Evolutionary conservation across 2,113 vertebrate genomes (phyloP), one percentile per base, ranked within the genome.

Genomic region (Clarias batrachus): DNA sequence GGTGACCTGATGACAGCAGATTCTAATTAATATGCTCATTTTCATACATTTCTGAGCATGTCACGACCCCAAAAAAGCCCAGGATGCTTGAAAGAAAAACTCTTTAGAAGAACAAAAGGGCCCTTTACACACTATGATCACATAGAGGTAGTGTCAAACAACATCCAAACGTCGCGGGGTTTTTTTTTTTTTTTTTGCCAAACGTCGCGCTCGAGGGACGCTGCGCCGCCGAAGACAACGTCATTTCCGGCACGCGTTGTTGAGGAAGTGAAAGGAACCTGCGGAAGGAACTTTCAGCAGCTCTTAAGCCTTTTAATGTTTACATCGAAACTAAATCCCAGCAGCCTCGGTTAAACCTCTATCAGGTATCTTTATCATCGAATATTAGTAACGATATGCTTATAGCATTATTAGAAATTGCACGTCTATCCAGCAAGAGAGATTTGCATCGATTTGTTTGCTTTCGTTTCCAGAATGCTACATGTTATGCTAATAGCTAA

Each of bases 231-330:
- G 9, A 1, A 21, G 27, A 12, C 12, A 60, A 79, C 78, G 78
- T 62, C 59, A 54, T 62, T 81, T 81, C 78, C 78, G 17, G 33
- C 1, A 25, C 16, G 33, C 30, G 37, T 10, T 80, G n/a, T 7
- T 19, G 30, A 57, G 78, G 78, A 81, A 81, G 78, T 81, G 23
- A 62, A 4, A 62, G 57, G 30, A 81, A 25, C 59, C 30, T 41
- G 19, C 30, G 57, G 33, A 25, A 81, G 78, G 78, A 60, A 81
- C 30, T 81, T 81, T 37, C 78, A 81, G 78, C n/a, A 62, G 78
- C 57, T 2, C 23, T 60, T 13, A 37, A 30, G 78, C 9, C 21
- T 80, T 78, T 81, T 81, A 25, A 62, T 81, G 78, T 81, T 81
- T 81, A 37, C 78, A 62, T 13, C 30, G 23, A 19, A 81, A 81